A percentile compares a stretch with the other conserved stretches of the same genome.
phyloP scores from a whole-genome alignment of 1,140 invertebrate species.

The Brachionus rubens region DNA sequence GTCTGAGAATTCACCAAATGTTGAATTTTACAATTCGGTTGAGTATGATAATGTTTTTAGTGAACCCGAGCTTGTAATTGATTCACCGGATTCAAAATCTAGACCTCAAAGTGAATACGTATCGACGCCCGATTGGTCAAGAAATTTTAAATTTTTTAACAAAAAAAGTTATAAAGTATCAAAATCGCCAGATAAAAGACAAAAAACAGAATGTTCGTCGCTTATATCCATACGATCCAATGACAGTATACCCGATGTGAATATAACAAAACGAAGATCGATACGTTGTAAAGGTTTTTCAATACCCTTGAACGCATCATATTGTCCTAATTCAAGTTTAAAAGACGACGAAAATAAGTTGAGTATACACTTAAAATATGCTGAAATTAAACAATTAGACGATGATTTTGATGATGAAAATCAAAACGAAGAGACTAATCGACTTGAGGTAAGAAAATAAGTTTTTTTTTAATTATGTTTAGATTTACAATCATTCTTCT shows the following conservation, averaged over 20 bases:
- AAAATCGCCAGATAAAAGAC: not conserved
- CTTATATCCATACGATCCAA: not conserved
- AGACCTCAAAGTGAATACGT: constrained; percentile 14
- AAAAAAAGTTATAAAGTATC: constrained; percentile 25
- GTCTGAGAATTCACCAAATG: not conserved
- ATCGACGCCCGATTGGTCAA: not conserved
- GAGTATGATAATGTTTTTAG: constrained; percentile 37
- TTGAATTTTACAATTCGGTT: not conserved
- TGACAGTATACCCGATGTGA: not conserved
- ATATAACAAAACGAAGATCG: not conserved
- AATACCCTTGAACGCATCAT: constrained; percentile 28
- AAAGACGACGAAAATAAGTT: not conserved
- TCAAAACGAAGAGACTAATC: not conserved
- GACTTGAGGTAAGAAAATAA: not conserved
- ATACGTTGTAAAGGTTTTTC: constrained; percentile 30
- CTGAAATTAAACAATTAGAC: constrained; percentile 4
- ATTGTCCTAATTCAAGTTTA: constrained; percentile 6
- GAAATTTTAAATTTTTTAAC: constrained; percentile 13
- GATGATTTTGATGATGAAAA: constrained; percentile 21
- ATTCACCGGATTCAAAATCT: not conserved
- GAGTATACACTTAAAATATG: not conserved
- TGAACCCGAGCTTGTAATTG: not conserved
- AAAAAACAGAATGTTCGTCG: not conserved
- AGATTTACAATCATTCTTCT: not conserved
- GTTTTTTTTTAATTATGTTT: not conserved